These are phyloP conservation scores for Empis stercorea DNA, from an alignment of 2,888 invertebrate species.

Conservation along the genomic window DNA sequence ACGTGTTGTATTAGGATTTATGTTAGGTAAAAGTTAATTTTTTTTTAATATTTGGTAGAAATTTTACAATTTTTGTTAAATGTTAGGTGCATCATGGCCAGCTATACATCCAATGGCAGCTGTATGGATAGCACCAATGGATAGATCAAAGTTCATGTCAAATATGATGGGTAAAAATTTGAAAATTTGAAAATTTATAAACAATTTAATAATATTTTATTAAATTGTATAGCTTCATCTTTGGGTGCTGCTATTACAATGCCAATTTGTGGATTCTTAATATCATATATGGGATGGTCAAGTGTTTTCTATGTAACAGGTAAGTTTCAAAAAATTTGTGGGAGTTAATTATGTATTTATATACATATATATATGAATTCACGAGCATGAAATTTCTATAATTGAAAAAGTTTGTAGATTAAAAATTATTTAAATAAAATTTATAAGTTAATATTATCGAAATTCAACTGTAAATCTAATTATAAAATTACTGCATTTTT, in stretches of 20 bases:
- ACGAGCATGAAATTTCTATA: too few species aligned
- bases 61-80: constrained; percentile 19
- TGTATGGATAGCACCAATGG: constrained; percentile 88
- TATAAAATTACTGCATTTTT: too few species aligned
- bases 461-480: too few species aligned
- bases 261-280: constrained; percentile 74
- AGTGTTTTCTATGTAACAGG: constrained; percentile 82
- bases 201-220: not conserved
- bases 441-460: too few species aligned
- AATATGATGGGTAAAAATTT: constrained; percentile 70
- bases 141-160: constrained; percentile 84
- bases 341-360: too few species aligned
- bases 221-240: constrained; percentile 54
- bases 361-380: too few species aligned
- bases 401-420: too few species aligned
- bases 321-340: constrained; percentile 22
- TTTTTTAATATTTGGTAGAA: not conserved
- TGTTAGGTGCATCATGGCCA: constrained; percentile 78
- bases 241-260: constrained; percentile 84
- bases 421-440: too few species aligned
- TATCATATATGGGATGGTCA: constrained; percentile 72
- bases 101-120: constrained; percentile 88
- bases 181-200: not conserved
- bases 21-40: constrained; percentile 37
- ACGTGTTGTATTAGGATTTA: constrained; percentile 61